A percentile compares a stretch with the other conserved stretches of the same genome.
phyloP scores from a whole-genome alignment of 2,113 vertebrate genomes.

The Bubo blakistoni region DNA sequence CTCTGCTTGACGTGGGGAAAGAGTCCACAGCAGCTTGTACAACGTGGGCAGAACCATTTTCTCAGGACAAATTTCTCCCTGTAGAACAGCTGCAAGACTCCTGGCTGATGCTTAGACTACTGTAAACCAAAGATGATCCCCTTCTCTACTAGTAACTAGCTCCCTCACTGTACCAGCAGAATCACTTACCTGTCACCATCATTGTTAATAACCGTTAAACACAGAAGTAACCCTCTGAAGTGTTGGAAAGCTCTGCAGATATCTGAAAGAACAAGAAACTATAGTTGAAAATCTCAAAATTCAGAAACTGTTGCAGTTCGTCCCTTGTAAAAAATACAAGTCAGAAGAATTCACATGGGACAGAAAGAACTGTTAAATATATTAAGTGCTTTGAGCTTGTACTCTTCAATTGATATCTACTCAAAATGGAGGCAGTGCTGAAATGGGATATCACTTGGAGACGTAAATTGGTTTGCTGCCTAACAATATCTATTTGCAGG shows the following conservation, averaged over 20 bases:
- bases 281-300: not conserved
- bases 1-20: not conserved
- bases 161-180: not conserved
- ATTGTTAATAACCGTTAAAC: not conserved
- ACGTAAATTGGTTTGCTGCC: not conserved
- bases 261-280: conserved; percentile 15
- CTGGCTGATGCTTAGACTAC: not conserved
- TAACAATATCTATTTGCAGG: not conserved
- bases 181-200: not conserved
- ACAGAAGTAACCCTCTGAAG: not conserved
- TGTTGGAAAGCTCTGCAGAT: not conserved
- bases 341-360: not conserved
- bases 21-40: not conserved
- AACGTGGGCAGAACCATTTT: not conserved
- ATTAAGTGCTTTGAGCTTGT: not conserved
- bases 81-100: not conserved
- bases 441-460: not conserved
- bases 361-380: not conserved
- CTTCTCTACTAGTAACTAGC: not conserved
- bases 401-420: not conserved
- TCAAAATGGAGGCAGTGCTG: not conserved
- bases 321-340: not conserved
- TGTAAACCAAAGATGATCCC: not conserved
- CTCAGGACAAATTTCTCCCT: not conserved
- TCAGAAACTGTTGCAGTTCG: not conserved